phyloP scores from a whole-genome alignment of 2,888 invertebrate genomes.

The Diabrotica balteata region DNA sequence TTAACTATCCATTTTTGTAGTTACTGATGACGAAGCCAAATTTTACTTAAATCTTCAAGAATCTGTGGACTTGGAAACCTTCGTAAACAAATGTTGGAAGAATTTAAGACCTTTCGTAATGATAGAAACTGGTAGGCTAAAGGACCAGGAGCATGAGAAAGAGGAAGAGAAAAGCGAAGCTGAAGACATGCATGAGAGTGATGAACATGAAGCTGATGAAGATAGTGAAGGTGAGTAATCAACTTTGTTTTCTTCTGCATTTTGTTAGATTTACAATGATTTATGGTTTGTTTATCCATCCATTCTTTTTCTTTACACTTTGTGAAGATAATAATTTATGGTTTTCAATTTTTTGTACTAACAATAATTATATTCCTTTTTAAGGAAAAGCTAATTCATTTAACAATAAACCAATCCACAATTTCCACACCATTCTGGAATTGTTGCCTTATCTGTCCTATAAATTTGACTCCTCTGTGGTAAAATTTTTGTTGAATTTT shows the following conservation, averaged over 20 bases:
- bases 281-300: no score
- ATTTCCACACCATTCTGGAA: no score
- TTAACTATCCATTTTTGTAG: conserved; percentile 52
- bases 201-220: conserved; percentile 48
- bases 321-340: not conserved
- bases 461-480: no score
- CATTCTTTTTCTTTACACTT: no score
- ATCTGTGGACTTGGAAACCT: conserved; percentile 72
- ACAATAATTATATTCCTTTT: no score
- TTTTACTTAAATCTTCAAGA: conserved; percentile 75
- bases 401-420: no score
- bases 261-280: no score
- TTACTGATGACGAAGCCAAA: conserved; percentile 86
- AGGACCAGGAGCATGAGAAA: conserved; percentile 60
- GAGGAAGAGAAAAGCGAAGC: conserved; percentile 47
- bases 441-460: no score
- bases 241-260: not conserved
- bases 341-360: not conserved
- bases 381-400: no score
- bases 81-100: conserved; percentile 75
- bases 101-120: conserved; percentile 75
- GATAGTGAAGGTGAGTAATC: conserved; percentile 44
- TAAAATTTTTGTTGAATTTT: no score
- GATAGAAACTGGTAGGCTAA: conserved; percentile 65
- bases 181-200: conserved; percentile 41